These are phyloP conservation scores for Elachura formosa DNA, from an alignment of 2,113 vertebrate species.

Conservation along the genomic window DNA sequence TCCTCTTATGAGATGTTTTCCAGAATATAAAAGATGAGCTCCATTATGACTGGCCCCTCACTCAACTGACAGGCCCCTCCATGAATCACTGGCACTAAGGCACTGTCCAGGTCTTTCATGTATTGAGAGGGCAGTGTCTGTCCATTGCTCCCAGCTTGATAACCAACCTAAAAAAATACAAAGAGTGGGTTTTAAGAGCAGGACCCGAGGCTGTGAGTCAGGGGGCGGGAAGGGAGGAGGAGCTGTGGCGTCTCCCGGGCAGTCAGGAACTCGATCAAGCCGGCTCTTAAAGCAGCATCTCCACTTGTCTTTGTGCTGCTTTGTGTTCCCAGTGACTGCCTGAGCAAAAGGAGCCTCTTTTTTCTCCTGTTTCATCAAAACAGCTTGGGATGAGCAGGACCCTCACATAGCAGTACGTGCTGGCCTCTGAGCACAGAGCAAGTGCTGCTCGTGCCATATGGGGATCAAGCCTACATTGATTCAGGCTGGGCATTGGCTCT, in stretches of 20 bases:
- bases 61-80: conserved; percentile 88
- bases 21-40: conserved; percentile 97
- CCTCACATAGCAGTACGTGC: not conserved
- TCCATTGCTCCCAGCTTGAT: conserved; percentile 92
- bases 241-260: not conserved
- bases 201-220: not conserved
- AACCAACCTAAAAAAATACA: conserved; percentile 82
- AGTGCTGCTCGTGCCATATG: accelerated
- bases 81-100: conserved; percentile 91
- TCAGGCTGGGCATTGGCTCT: not conserved
- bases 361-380: not conserved
- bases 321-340: not conserved
- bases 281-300: not conserved
- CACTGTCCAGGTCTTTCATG: conserved; percentile 91
- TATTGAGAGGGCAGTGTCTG: conserved; percentile 90
- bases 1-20: conserved; percentile 89
- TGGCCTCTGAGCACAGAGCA: not conserved
- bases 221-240: not conserved
- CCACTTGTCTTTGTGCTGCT: not conserved
- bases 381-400: not conserved
- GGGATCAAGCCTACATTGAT: not conserved
- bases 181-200: not conserved
- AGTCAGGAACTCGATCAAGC: accelerated
- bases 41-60: conserved; percentile 87
- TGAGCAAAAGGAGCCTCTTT: not conserved